Conservation (phyloP, 2,797 vertebrate species). For the Mycteria americana region DNA sequence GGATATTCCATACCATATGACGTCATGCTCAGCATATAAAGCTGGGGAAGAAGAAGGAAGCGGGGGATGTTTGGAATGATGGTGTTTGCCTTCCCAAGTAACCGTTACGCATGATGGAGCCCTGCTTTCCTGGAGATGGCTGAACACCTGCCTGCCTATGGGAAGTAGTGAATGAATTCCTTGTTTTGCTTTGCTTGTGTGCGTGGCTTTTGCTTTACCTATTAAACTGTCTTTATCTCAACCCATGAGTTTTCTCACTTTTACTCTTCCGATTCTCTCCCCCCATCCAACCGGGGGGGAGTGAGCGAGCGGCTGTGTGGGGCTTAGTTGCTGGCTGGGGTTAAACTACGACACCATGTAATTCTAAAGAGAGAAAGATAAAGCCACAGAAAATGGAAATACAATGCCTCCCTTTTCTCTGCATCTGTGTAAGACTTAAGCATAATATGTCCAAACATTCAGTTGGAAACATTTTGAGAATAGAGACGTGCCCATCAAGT, state of each 20-base stretch:
- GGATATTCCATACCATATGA: background rate
- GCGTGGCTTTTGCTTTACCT: background rate
- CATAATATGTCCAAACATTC: background rate
- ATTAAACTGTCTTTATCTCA: background rate
- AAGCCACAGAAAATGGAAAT: background rate
- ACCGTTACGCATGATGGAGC: too few species aligned
- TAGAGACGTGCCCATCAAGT: background rate
- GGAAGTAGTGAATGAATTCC: background rate
- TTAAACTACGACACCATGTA: background rate
- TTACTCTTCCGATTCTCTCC: background rate
- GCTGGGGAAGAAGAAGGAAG: background rate
- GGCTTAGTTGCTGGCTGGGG: background rate
- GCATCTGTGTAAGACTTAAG: background rate
- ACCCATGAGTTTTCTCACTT: background rate
- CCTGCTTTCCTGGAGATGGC: background rate
- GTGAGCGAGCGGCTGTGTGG: background rate
- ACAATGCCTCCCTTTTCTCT: background rate
- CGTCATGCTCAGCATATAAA: background rate
- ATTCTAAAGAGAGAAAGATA: background rate
- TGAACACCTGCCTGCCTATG: background rate
- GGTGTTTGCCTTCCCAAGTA: background rate
- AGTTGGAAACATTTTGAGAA: background rate
- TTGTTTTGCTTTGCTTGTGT: background rate
- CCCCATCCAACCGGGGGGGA: background rate
- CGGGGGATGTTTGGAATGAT: background rate